phyloP scores from a whole-genome alignment of 2,888 invertebrate species.

The Cryptocephalus primarius region DNA sequence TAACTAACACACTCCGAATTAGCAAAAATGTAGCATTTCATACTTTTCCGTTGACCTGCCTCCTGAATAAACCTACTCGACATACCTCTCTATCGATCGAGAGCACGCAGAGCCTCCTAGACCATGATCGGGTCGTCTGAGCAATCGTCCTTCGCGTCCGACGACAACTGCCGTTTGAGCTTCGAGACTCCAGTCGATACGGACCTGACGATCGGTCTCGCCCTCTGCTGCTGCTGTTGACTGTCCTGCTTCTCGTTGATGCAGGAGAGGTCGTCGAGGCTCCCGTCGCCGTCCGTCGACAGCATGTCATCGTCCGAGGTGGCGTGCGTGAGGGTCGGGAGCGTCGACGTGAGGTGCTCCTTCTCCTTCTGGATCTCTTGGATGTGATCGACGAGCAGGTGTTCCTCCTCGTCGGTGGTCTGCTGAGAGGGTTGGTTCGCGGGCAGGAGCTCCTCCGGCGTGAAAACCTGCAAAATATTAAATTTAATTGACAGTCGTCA shows the following conservation, averaged over 20 bases:
- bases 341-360: constrained; percentile 64
- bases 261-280: constrained; percentile 49
- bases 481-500: too few relatives aligned
- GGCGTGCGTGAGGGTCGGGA: constrained; percentile 71
- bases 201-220: constrained; percentile 32
- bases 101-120: constrained; percentile 16
- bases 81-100: background rate
- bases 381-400: constrained; percentile 64
- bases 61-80: too few relatives aligned
- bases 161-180: constrained; percentile 36
- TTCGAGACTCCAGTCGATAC: constrained; percentile 33
- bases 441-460: constrained; percentile 44
- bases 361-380: constrained; percentile 75
- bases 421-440: constrained; percentile 23
- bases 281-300: constrained; percentile 68
- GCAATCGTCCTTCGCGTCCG: constrained; percentile 34
- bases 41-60: too few relatives aligned
- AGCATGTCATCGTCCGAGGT: constrained; percentile 83
- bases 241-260: constrained; percentile 21
- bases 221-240: constrained; percentile 16
- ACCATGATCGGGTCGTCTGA: constrained; percentile 39
- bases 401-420: constrained; percentile 56
- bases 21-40: too few relatives aligned
- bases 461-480: constrained; percentile 17
- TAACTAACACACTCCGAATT: too few relatives aligned